A percentile compares a stretch with the other conserved stretches of the same genome.
Evolutionary conservation across 2,113 vertebrate species (phyloP).

Genomic region (Thomomys bottae): DNA sequence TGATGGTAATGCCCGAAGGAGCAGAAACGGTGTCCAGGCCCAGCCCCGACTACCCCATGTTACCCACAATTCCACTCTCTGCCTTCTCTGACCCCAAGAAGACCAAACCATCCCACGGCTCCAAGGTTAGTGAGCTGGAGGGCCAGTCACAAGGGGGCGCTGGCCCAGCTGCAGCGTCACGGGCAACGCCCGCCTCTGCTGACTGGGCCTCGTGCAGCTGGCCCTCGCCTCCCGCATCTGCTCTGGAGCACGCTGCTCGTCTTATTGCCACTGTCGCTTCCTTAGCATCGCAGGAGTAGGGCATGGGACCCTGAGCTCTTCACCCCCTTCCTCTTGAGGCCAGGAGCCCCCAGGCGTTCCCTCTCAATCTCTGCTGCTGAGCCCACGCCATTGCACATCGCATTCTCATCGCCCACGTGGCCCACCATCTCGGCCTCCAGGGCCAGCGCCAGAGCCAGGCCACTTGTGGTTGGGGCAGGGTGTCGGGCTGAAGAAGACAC

Average conservation of each 20-base stretch:
- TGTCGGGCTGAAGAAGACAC: not conserved
- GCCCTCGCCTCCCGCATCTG: conserved; percentile 41
- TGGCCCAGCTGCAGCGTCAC: conserved; percentile 52
- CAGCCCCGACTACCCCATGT: conserved; percentile 98
- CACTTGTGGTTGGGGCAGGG: not conserved
- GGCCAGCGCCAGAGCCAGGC: not conserved
- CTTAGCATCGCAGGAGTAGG: not conserved
- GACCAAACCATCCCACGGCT: conserved; percentile 95
- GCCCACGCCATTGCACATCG: not conserved
- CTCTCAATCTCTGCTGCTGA: not conserved
- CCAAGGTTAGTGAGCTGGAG: conserved; percentile 91
- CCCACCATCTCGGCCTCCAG: not conserved
- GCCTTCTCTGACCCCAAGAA: conserved; percentile 99
- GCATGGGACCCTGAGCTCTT: not conserved
- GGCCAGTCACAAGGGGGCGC: conserved; percentile 70
- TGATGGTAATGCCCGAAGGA: conserved; percentile 98
- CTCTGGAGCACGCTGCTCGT: conserved; percentile 8
- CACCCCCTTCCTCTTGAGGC: conserved; percentile 33
- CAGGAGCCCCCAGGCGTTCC: not conserved
- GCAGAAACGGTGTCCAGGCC: conserved; percentile 95
- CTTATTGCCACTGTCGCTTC: conserved; percentile 1
- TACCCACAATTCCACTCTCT: conserved; percentile 98
- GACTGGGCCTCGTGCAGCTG: conserved; percentile 43
- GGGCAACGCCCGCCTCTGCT: conserved; percentile 24
- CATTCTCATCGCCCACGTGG: fast-evolving